A percentile compares a stretch with the other conserved stretches of the same genome.
phyloP scores from a whole-genome alignment of 2,797 vertebrate genomes.

The Meriones psammophilus region DNA sequence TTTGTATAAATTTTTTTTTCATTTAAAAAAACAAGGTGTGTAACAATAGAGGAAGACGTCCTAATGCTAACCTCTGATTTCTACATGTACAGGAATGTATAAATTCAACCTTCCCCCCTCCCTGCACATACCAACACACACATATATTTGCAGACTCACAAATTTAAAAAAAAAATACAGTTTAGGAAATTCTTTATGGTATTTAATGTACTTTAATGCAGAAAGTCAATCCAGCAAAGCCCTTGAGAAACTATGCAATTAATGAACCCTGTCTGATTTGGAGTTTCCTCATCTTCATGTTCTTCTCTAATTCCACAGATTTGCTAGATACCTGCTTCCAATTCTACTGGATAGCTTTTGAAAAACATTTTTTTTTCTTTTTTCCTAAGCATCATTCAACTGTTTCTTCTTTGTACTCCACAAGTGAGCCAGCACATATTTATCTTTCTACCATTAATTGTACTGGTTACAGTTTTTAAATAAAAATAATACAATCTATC shows the following conservation, averaged over 20 bases:
- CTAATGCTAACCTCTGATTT: background rate
- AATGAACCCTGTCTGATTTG: background rate
- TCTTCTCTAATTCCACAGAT: background rate
- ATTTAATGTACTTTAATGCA: background rate
- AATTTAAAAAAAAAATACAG: background rate
- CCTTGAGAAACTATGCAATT: background rate
- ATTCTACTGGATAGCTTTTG: background rate
- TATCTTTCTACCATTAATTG: background rate
- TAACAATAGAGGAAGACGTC: background rate
- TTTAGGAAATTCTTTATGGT: background rate
- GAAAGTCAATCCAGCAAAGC: background rate
- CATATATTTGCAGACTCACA: background rate
- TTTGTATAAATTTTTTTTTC: background rate
- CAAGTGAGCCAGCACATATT: background rate
- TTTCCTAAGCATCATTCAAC: background rate
- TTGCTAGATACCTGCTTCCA: background rate
- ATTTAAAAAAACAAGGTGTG: background rate
- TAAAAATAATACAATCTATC: background rate
- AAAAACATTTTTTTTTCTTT: background rate
- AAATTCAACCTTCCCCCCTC: background rate
- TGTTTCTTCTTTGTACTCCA: background rate
- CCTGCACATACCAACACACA: background rate
- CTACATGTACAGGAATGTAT: background rate
- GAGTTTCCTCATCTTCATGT: background rate
- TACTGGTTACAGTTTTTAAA: background rate